These are phyloP conservation scores for Epistrophe eligans DNA, from an alignment of 2,888 invertebrate genomes.

Conservation along the genomic window DNA sequence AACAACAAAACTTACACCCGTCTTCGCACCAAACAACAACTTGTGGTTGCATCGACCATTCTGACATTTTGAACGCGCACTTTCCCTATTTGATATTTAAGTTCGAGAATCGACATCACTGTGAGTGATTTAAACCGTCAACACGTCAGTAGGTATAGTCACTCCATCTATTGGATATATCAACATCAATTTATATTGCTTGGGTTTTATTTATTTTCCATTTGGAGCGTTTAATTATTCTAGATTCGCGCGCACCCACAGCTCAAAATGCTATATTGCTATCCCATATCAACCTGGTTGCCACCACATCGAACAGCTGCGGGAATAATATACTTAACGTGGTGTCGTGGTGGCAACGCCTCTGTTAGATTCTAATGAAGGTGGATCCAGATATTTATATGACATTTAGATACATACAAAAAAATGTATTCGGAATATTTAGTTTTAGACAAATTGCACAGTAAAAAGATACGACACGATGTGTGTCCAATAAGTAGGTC, in stretches of 20 bases:
- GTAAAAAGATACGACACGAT: conserved; percentile 11
- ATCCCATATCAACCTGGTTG: conserved; percentile 5
- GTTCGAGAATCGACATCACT: conserved; percentile 55
- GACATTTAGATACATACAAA: conserved; percentile 25
- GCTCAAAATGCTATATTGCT: not conserved
- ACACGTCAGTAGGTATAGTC: conserved; percentile 44
- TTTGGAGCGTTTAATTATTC: conserved; percentile 70
- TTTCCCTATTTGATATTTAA: conserved; percentile 73
- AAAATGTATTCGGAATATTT: conserved; percentile 53
- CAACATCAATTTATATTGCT: not conserved
- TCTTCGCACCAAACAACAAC: conserved; percentile 2
- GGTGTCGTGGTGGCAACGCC: conserved; percentile 45
- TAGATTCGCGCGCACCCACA: conserved; percentile 67
- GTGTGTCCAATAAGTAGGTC: conserved; percentile 45
- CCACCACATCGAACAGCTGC: conserved; percentile 8
- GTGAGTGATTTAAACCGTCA: conserved; percentile 65
- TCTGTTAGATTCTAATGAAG: conserved; percentile 47
- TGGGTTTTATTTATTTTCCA: conserved; percentile 19
- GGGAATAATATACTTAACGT: not conserved
- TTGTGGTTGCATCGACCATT: not conserved
- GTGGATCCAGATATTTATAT: conserved; percentile 55
- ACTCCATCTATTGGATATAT: conserved; percentile 18
- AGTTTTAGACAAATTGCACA: conserved; percentile 48
- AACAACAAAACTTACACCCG: conserved; percentile 44
- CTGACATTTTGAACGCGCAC: conserved; percentile 33